Evolutionary conservation across 2,113 vertebrate genomes (phyloP).

Genomic region (Osmerus mordax): DNA sequence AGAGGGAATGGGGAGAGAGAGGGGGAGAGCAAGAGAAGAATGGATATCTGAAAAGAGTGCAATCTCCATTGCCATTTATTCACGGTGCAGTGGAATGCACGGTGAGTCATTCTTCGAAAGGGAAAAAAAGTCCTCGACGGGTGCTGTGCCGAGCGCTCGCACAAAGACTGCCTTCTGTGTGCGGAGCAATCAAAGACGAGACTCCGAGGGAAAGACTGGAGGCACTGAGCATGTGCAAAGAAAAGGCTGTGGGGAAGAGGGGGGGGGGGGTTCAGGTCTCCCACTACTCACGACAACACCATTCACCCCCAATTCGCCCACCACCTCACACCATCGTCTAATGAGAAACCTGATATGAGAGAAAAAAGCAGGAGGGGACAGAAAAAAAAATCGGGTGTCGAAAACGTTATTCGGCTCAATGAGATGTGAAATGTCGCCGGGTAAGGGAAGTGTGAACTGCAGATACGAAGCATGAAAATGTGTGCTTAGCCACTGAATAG

Average conservation of each 20-base stretch:
- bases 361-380: not conserved
- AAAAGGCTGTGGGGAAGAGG: not conserved
- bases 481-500: not conserved
- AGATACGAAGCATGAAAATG: not conserved
- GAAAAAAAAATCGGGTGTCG: not conserved
- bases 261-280: not conserved
- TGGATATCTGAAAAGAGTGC: constrained; percentile 14
- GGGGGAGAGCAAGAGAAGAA: not conserved
- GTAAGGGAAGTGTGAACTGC: not conserved
- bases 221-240: not conserved
- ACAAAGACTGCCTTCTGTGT: constrained; percentile 10
- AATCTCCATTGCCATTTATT: constrained; percentile 34
- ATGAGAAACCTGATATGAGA: not conserved
- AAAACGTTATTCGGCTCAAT: constrained; percentile 7
- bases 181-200: constrained; percentile 34
- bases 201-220: constrained; percentile 27
- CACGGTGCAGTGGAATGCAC: constrained; percentile 6
- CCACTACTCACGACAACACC: not conserved
- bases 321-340: not conserved
- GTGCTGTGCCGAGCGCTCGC: too few species aligned
- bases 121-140: not conserved
- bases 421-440: constrained; percentile 1
- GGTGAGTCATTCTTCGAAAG: constrained; percentile 48
- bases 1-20: not conserved
- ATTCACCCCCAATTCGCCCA: not conserved